Evolutionary conservation across 2,113 vertebrate species (phyloP).

Genomic region (Ailurus styani): DNA sequence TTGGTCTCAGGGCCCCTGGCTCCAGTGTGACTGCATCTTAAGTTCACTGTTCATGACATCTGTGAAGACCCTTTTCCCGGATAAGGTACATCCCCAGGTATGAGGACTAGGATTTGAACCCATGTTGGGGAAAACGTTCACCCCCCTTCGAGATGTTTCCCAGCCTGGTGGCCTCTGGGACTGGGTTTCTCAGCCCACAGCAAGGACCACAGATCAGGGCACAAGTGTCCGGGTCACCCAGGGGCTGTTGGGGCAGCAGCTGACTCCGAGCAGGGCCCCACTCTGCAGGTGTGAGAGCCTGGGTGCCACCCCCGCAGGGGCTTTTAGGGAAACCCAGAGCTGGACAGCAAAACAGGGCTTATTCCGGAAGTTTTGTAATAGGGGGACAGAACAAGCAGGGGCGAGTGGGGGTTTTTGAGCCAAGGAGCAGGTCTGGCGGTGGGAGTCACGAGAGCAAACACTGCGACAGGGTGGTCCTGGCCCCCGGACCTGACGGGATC

Average conservation of each 20-base stretch:
- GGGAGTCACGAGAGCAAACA: neutral
- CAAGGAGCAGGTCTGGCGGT: neutral
- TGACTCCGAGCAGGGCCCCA: rapidly evolving
- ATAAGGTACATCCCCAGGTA: neutral
- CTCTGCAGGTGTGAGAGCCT: rapidly evolving
- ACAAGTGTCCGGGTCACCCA: neutral
- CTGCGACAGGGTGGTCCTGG: neutral
- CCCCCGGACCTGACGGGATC: neutral
- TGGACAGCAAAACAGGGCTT: neutral
- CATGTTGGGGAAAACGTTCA: neutral
- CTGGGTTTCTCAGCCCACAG: neutral
- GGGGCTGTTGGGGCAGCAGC: neutral
- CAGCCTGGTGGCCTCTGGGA: rapidly evolving
- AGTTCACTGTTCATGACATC: rapidly evolving
- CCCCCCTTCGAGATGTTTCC: neutral
- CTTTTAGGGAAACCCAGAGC: neutral
- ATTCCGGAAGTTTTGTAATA: neutral
- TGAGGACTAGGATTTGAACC: neutral
- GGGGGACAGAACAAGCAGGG: neutral
- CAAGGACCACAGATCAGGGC: neutral
- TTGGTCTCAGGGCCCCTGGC: neutral
- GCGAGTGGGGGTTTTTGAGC: neutral
- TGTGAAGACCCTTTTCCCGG: neutral
- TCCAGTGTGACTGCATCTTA: neutral
- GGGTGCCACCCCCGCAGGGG: neutral